Conservation (phyloP, 2,113 vertebrate species). For the Ellobius talpinus region DNA sequence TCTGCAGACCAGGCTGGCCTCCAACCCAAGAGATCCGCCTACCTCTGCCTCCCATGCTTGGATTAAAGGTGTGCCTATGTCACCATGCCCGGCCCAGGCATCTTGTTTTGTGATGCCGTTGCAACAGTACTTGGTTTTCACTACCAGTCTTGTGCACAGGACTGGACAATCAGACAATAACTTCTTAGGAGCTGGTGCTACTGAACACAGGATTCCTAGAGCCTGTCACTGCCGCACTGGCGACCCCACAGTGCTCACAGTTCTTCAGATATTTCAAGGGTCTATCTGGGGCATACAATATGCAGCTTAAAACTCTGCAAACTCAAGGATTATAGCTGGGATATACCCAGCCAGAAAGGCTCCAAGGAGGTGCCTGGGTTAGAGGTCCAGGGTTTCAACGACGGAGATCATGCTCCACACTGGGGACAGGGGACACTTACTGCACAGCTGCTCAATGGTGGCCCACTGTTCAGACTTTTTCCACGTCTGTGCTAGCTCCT, state of each 20-base stretch:
- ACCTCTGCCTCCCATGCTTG: background rate
- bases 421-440: conserved; percentile 86
- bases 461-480: conserved; percentile 99
- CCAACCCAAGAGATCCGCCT: too few species aligned
- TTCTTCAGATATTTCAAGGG: background rate
- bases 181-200: background rate
- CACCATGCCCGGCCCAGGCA: rapidly evolving
- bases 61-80: background rate
- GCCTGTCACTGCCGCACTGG: too few species aligned
- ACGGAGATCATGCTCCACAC: rapidly evolving
- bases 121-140: too few species aligned
- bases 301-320: background rate
- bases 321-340: rapidly evolving
- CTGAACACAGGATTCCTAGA: background rate
- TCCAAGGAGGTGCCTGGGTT: background rate
- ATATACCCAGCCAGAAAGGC: background rate
- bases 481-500: conserved; percentile 98
- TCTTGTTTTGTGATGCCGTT: background rate
- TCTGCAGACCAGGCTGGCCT: too few species aligned
- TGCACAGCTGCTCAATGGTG: conserved; percentile 98
- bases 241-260: background rate
- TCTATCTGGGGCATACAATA: rapidly evolving
- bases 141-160: background rate
- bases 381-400: rapidly evolving
- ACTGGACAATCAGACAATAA: rapidly evolving